These are phyloP conservation scores for Potamarius usumacintae DNA, from an alignment of 2,113 vertebrate species.

Conservation along the genomic window DNA sequence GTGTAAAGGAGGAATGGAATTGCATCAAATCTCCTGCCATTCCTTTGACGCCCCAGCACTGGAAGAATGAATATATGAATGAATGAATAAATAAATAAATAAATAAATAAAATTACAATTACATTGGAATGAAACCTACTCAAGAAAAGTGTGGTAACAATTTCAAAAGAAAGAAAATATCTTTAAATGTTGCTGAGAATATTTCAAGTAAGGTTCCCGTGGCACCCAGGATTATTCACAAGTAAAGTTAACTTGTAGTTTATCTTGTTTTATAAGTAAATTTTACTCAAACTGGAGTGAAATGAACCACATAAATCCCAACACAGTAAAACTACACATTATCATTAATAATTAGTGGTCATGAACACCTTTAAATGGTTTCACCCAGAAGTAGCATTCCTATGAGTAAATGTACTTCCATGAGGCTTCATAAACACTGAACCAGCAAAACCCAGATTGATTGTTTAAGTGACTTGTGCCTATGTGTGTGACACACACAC, in stretches of 20 bases:
- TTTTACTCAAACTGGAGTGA: not conserved
- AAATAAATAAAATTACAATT: not conserved
- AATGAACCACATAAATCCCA: not conserved
- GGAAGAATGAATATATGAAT: not conserved
- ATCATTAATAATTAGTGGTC: not conserved
- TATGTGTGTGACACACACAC: not conserved
- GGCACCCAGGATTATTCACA: not conserved
- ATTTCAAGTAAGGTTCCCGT: not conserved
- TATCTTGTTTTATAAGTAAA: not conserved
- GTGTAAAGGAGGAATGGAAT: not conserved
- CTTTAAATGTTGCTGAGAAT: not conserved
- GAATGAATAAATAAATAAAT: not conserved
- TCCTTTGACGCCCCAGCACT: not conserved
- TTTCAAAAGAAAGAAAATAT: not conserved
- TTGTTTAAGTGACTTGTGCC: not conserved
- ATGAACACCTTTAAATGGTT: not conserved
- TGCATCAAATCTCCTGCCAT: conserved; percentile 14
- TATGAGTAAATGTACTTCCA: not conserved
- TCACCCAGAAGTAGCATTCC: not conserved
- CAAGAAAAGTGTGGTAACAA: not conserved
- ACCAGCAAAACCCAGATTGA: not conserved
- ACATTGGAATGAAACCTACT: not conserved
- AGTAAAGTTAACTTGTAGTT: not conserved
- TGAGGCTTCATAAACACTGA: not conserved
- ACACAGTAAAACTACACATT: not conserved